A percentile compares a stretch with the other conserved stretches of the same genome.
phyloP scores from a whole-genome alignment of 2,888 invertebrate species.

The Hyalella azteca region DNA sequence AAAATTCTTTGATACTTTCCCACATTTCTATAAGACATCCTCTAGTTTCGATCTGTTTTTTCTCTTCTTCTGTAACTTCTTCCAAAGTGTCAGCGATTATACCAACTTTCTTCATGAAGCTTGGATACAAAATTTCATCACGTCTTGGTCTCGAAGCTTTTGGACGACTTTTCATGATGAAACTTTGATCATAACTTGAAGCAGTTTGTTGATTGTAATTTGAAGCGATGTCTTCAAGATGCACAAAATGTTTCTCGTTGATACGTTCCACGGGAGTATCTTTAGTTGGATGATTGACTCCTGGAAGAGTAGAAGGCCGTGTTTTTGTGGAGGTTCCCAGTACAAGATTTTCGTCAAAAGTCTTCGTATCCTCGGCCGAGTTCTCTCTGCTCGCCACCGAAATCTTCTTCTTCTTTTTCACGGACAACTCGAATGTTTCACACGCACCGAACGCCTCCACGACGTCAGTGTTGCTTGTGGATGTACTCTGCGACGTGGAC shows the following conservation, averaged over 20 bases:
- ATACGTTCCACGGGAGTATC: background rate
- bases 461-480: background rate
- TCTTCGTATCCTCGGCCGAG: background rate
- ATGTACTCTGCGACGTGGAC: background rate
- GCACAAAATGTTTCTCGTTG: slow-evolving; percentile 12
- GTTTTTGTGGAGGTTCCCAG: background rate
- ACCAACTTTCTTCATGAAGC: slow-evolving; percentile 28
- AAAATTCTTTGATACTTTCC: background rate
- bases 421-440: background rate
- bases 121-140: background rate
- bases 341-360: background rate
- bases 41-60: background rate
- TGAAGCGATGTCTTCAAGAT: slow-evolving; percentile 25
- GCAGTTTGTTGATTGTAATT: slow-evolving; percentile 6
- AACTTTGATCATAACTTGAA: slow-evolving; percentile 13
- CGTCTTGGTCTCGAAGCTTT: too few relatives aligned
- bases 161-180: background rate
- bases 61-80: background rate
- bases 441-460: background rate
- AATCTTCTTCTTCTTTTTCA: background rate
- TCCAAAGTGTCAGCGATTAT: slow-evolving; percentile 18
- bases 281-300: background rate
- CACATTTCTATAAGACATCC: slow-evolving; percentile 2
- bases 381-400: background rate
- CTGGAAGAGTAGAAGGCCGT: background rate